Conservation (phyloP, 2,888 invertebrate species). For the Acronicta aceris region DNA sequence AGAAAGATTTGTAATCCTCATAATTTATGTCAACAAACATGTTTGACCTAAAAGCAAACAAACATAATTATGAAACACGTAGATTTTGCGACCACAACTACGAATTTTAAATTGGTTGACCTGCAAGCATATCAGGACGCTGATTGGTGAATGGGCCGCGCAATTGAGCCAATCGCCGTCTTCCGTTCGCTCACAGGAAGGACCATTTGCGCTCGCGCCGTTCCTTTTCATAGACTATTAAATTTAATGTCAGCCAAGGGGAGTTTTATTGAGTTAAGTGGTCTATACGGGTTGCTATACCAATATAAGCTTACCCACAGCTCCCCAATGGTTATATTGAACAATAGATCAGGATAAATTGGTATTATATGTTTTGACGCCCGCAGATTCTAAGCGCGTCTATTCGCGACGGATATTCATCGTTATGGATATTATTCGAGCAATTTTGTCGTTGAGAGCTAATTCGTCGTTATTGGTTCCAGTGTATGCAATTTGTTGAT, state of each 20-base stretch:
- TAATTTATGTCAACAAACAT: neutral
- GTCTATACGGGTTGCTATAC: conserved; percentile 78
- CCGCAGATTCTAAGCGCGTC: conserved; percentile 80
- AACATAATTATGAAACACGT: conserved; percentile 48
- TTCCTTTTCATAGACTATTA: conserved; percentile 87
- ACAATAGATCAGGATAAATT: conserved; percentile 59
- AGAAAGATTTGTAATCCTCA: no score
- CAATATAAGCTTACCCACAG: conserved; percentile 67
- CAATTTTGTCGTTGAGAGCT: conserved; percentile 82
- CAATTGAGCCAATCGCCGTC: conserved; percentile 88
- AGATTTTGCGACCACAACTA: conserved; percentile 58
- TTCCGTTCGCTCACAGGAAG: conserved; percentile 86
- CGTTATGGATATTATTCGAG: conserved; percentile 78
- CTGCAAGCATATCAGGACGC: conserved; percentile 69
- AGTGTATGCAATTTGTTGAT: conserved; percentile 69
- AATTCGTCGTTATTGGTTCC: conserved; percentile 64
- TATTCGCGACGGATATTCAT: conserved; percentile 78
- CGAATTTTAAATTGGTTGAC: conserved; percentile 65
- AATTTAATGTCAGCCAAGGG: conserved; percentile 85
- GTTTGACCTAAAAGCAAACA: conserved; percentile 30
- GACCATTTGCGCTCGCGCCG: conserved; percentile 78
- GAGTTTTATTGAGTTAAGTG: conserved; percentile 88
- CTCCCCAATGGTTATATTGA: conserved; percentile 30
- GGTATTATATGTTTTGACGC: conserved; percentile 68
- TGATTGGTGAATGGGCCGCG: conserved; percentile 85